Base-by-base conservation (phyloP, 2,113 vertebrate species). In the Lucifuga dentata region DNA sequence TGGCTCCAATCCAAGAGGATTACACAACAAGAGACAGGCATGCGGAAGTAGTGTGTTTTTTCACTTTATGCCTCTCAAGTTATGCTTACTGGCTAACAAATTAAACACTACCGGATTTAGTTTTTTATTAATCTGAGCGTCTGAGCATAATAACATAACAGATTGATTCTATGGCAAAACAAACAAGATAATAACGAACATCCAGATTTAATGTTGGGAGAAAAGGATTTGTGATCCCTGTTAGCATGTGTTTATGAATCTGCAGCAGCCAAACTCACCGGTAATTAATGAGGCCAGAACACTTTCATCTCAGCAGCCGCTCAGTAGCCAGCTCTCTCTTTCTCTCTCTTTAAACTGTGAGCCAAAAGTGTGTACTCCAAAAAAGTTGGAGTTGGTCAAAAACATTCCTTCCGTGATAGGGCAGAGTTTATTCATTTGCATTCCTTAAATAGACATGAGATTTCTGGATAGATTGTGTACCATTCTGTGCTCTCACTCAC, bases 381-480 rank as follows among this genome's bases (percentile, higher is more conserved):
- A 5, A 35, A 35, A 40, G 12, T n/a, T 40, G 38, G 38, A 13
- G 26, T 29, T 29, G 26, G 26, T 29, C 26, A 29, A 5, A 59
- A n/a, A 29, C 6, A 16, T 52, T 55, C 10, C 11, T 3, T 21
- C 13, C 11, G 15, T 44, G n/a, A 6, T 5, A 29, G 20, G n/a
- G 26, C 39, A 10, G 13, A 59, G 46, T 49, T 77, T 35, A 43
- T 59, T 11, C 0, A 21, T 74, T 32, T 64, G 35, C 51, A 68
- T 73, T 76, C 35, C 45, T 49, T 21, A 23, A 45, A 68, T 45
- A 38, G 32, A 53, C 33, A 10, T 32, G 39, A 62, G 5, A 45
- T 83, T 51, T 60, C 46, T n/a, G 21, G 19, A 16, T 20, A 5
- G 36, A 40, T 38, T 75, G 20, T 11, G 35, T 66, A 59, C 41